Conservation (phyloP, 2,113 vertebrate species). For the Loxodonta africana region DNA sequence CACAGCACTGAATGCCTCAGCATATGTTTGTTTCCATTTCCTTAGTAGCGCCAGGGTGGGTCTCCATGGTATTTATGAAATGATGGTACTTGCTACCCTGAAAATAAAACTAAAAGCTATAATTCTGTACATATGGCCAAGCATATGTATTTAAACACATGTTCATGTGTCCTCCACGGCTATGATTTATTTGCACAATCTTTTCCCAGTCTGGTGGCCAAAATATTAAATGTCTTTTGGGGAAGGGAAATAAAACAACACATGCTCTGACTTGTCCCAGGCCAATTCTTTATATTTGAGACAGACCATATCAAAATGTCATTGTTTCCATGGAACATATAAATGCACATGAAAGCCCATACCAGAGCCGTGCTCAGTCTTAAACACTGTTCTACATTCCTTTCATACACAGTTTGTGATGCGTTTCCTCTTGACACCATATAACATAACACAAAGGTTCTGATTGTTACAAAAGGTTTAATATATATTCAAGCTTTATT, state of each 20-base stretch:
- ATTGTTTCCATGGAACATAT: background rate
- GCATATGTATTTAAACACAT: conserved; percentile 52
- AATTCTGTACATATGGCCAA: conserved; percentile 54
- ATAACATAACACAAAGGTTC: background rate
- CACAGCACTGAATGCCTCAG: background rate
- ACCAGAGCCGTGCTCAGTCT: background rate
- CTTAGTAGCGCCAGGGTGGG: background rate
- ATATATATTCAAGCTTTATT: background rate
- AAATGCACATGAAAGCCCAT: background rate
- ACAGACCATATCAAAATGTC: conserved; percentile 11
- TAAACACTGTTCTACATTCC: background rate
- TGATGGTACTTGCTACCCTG: background rate
- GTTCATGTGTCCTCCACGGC: conserved; percentile 64
- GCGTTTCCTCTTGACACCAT: conserved; percentile 2
- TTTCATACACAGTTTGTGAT: background rate
- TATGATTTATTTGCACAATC: conserved; percentile 59
- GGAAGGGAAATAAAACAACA: conserved; percentile 61
- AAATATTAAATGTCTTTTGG: conserved; percentile 62
- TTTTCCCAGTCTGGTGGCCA: conserved; percentile 52
- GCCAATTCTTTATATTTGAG: conserved; percentile 47
- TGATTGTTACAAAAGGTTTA: conserved; percentile 7
- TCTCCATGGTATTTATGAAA: conserved; percentile 41
- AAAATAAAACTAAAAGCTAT: conserved; percentile 32
- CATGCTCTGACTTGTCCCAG: background rate
- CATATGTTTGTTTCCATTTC: background rate